Evolutionary conservation across 2,888 invertebrate genomes (phyloP).

Genomic region (Pheosia tremula): DNA sequence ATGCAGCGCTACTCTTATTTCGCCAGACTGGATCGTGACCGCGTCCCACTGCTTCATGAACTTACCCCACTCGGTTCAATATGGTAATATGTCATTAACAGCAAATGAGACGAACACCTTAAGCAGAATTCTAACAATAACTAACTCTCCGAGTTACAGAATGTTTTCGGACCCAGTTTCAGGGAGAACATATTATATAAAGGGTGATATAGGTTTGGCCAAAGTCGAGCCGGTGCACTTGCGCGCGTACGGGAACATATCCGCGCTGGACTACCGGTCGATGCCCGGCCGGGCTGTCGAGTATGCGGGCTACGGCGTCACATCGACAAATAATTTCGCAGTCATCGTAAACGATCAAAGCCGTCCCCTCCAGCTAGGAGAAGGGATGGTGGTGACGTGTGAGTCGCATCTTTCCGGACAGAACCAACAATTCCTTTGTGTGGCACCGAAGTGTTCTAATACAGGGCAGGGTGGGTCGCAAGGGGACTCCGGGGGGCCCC

Average conservation of each 20-base stretch:
- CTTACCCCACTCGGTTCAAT: constrained; percentile 10
- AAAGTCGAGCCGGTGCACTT: not conserved
- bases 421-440: not conserved
- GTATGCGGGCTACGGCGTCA: not conserved
- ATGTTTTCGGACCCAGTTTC: too few relatives aligned
- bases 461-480: not conserved
- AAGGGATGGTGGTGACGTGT: constrained; percentile 2
- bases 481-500: constrained; percentile 15
- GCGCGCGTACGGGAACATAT: not conserved
- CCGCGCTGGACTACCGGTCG: not conserved
- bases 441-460: constrained; percentile 9
- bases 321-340: not conserved
- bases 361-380: not conserved
- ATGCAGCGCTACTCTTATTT: constrained; percentile 12
- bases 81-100: constrained; percentile 9
- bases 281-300: not conserved
- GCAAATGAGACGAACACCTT: not conserved
- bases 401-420: not conserved
- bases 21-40: constrained; percentile 18
- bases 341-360: not conserved
- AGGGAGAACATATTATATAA: not conserved
- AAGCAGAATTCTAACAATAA: not conserved
- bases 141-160: not conserved
- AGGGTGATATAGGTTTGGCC: not conserved
- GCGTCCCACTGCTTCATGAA: constrained; percentile 14